These are phyloP conservation scores for Gymnorhina tibicen DNA, from an alignment of 2,113 vertebrate genomes.

Conservation along the genomic window DNA sequence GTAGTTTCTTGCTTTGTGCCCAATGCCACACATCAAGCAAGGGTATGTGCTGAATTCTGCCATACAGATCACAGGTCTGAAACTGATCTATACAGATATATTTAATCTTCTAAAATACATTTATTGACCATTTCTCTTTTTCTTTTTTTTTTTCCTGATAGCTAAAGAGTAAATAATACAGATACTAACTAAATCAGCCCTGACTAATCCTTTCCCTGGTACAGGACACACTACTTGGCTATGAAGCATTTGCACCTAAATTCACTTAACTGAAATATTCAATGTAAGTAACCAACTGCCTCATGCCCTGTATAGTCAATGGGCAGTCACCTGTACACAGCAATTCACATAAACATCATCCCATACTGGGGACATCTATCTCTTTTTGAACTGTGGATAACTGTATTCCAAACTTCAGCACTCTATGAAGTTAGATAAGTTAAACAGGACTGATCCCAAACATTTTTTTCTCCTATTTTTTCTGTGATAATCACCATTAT, in stretches of 20 bases:
- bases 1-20: neutral
- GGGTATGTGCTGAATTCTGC: neutral
- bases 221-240: neutral
- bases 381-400: neutral
- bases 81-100: neutral
- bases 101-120: neutral
- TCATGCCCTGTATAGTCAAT: neutral
- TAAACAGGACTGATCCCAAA: neutral
- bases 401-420: neutral
- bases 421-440: neutral
- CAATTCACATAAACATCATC: neutral
- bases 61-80: neutral
- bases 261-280: neutral
- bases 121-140: neutral
- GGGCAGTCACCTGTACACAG: neutral
- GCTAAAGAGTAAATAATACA: neutral
- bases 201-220: neutral
- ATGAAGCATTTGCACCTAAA: neutral
- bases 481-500: neutral
- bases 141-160: neutral
- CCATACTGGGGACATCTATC: neutral
- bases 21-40: neutral
- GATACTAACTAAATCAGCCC: neutral
- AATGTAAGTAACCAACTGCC: neutral
- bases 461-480: rapidly evolving